These are phyloP conservation scores for Nerophis lumbriciformis DNA, from an alignment of 2,113 vertebrate species.

Conservation along the genomic window DNA sequence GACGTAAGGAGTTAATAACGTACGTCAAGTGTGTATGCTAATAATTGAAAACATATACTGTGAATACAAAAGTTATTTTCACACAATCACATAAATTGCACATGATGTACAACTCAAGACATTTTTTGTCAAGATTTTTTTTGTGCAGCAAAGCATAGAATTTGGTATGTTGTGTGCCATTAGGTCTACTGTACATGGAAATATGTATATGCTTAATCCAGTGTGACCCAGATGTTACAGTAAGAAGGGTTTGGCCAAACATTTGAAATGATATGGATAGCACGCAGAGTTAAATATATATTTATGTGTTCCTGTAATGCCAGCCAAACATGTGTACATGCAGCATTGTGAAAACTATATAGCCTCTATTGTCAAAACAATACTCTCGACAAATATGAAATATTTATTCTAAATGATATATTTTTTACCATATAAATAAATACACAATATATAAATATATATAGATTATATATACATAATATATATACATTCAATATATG, in stretches of 20 bases:
- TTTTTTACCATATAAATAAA: slow-evolving; percentile 64
- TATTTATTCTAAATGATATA: slow-evolving; percentile 75
- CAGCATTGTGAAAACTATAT: slow-evolving; percentile 65
- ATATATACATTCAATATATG: no score
- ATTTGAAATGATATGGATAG: slow-evolving; percentile 45
- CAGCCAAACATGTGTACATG: slow-evolving; percentile 62
- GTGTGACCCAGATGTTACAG: slow-evolving; percentile 44
- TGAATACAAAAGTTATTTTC: slow-evolving; percentile 1
- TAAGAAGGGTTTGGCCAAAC: slow-evolving; percentile 47
- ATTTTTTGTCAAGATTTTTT: background rate
- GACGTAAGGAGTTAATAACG: background rate
- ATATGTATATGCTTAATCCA: background rate
- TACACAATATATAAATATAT: slow-evolving; percentile 53
- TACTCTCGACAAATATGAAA: slow-evolving; percentile 58
- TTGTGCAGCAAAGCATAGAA: slow-evolving; percentile 1
- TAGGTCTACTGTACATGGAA: slow-evolving; percentile 22
- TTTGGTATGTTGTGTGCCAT: slow-evolving; percentile 48
- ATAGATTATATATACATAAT: slow-evolving; percentile 22
- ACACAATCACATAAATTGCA: slow-evolving; percentile 11
- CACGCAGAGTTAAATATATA: slow-evolving; percentile 43
- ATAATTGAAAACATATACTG: slow-evolving; percentile 7
- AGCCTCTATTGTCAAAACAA: slow-evolving; percentile 63
- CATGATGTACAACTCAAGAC: slow-evolving; percentile 7
- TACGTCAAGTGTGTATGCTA: slow-evolving; percentile 16
- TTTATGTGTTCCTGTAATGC: slow-evolving; percentile 52